These are phyloP conservation scores for Ophiodon elongatus DNA, from an alignment of 2,113 vertebrate genomes.

Conservation along the genomic window DNA sequence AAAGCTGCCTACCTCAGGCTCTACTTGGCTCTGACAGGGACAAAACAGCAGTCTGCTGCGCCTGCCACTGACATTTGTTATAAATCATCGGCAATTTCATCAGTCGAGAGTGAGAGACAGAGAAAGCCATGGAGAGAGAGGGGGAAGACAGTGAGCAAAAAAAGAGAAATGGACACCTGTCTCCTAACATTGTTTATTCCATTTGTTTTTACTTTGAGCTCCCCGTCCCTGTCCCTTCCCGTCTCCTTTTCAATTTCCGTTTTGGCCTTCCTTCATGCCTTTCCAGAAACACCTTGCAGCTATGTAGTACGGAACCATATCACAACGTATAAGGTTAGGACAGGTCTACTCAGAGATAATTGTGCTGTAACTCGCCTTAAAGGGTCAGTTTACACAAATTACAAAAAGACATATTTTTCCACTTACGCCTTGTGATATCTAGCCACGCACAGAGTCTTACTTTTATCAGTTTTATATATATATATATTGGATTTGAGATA, in stretches of 20 bases:
- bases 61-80: constrained; percentile 89
- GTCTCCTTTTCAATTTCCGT: constrained; percentile 27
- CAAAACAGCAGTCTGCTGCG: constrained; percentile 86
- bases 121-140: constrained; percentile 23
- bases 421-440: constrained; percentile 1
- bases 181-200: constrained; percentile 57
- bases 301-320: constrained; percentile 6
- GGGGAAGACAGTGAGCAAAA: constrained; percentile 24
- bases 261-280: not conserved
- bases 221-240: constrained; percentile 25
- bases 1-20: constrained; percentile 90
- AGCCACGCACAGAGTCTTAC: constrained; percentile 29
- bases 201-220: constrained; percentile 61
- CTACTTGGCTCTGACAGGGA: constrained; percentile 88
- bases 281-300: not conserved
- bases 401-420: constrained; percentile 39
- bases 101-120: constrained; percentile 72
- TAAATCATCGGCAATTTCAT: constrained; percentile 95
- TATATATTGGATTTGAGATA: constrained; percentile 21
- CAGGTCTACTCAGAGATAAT: constrained; percentile 39
- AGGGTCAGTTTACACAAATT: constrained; percentile 49
- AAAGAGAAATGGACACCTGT: constrained; percentile 63
- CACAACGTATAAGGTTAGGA: constrained; percentile 27
- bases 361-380: constrained; percentile 51
- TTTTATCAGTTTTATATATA: constrained; percentile 16